These are phyloP conservation scores for Oncopodura yosiiana DNA, from an alignment of 1,140 invertebrate species.

Conservation along the genomic window DNA sequence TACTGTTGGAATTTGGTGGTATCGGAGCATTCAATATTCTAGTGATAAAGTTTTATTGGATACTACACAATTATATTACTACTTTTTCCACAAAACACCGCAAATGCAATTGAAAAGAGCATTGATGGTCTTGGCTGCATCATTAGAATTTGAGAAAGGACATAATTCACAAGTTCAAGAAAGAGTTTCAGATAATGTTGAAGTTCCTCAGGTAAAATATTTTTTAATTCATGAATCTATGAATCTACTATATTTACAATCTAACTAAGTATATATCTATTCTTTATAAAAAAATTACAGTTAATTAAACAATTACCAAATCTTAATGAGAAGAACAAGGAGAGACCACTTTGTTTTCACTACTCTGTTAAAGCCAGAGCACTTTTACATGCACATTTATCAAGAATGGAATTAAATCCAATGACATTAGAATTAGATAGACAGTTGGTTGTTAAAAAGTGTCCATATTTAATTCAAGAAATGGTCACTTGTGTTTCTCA, in stretches of 20 bases:
- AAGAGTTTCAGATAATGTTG: constrained; percentile 85
- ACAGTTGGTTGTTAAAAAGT: constrained; percentile 81
- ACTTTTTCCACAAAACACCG: constrained; percentile 90
- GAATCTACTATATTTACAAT: background rate
- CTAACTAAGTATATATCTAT: background rate
- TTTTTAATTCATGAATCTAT: background rate
- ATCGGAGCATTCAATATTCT: constrained; percentile 90
- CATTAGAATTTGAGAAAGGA: constrained; percentile 88
- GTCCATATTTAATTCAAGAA: constrained; percentile 92
- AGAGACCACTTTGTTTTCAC: constrained; percentile 79
- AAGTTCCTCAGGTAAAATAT: constrained; percentile 71
- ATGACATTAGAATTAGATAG: constrained; percentile 74
- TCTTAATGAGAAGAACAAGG: constrained; percentile 89
- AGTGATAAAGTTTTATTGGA: constrained; percentile 90
- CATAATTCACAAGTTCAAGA: constrained; percentile 92
- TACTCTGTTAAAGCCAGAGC: constrained; percentile 95
- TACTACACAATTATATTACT: constrained; percentile 91
- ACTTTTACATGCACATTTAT: constrained; percentile 86
- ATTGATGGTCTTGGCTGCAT: constrained; percentile 90
- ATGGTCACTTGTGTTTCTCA: constrained; percentile 94
- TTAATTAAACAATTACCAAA: constrained; percentile 82
- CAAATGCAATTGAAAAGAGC: constrained; percentile 89
- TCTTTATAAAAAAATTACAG: constrained; percentile 45
- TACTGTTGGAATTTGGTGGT: constrained; percentile 96
- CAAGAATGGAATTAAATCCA: constrained; percentile 66